A percentile compares a stretch with the other conserved stretches of the same genome.
Evolutionary conservation across 64 coral and sea anemone genomes (phyloP).

Genomic region (Platygyra sinensis): DNA sequence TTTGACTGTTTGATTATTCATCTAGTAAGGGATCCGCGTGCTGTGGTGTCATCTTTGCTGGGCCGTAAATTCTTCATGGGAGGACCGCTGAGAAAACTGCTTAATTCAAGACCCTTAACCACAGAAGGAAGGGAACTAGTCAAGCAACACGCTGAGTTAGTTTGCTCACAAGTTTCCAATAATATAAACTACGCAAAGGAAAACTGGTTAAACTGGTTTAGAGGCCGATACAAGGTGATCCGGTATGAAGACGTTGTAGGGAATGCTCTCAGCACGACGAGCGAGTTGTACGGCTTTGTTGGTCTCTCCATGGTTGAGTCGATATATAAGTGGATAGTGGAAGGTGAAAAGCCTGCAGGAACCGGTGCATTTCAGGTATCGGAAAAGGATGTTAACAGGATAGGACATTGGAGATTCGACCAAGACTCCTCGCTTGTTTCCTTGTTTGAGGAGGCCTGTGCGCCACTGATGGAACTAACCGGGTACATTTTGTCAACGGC

Average conservation of each 20-base stretch:
- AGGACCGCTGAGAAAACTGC: background rate
- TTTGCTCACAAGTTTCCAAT: background rate
- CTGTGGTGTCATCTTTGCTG: background rate
- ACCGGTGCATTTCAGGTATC: background rate
- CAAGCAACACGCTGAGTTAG: background rate
- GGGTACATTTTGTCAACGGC: background rate
- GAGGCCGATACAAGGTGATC: background rate
- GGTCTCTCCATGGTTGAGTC: background rate
- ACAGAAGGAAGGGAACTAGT: background rate
- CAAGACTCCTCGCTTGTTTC: background rate
- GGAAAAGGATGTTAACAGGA: background rate
- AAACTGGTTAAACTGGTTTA: background rate
- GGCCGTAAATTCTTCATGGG: background rate
- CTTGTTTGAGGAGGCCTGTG: background rate
- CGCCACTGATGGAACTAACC: background rate
- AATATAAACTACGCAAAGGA: slow-evolving; percentile 1
- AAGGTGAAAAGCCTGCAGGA: background rate
- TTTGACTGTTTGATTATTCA: background rate
- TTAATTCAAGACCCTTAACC: background rate
- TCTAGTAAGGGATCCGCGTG: background rate
- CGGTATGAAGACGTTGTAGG: slow-evolving; percentile 2
- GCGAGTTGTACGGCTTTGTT: background rate
- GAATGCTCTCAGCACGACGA: background rate
- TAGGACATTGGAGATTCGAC: background rate
- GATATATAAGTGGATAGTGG: background rate